Evolutionary conservation across 2,113 vertebrate genomes (phyloP).

Genomic region (Nothobranchius kuhntae): DNA sequence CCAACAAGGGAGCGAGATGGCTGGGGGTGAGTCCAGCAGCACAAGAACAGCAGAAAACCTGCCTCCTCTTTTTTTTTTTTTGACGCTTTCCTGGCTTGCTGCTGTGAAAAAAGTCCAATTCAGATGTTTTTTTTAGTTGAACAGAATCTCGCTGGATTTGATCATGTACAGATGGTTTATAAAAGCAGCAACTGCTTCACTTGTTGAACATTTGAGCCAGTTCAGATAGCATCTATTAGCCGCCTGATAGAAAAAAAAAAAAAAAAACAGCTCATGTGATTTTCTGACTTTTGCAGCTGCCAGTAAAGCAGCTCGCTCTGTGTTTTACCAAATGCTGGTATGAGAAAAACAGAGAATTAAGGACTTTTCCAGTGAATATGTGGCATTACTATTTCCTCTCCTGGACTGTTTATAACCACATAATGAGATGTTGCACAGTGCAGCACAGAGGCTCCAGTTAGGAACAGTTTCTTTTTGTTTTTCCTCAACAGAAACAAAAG

Average conservation of each 20-base stretch:
- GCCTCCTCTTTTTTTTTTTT: not conserved
- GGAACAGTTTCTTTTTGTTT: slow-evolving; percentile 28
- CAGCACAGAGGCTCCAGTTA: slow-evolving; percentile 44
- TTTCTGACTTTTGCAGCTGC: slow-evolving; percentile 65
- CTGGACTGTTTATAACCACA: slow-evolving; percentile 38
- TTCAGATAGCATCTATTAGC: slow-evolving; percentile 52
- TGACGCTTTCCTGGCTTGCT: slow-evolving; percentile 22
- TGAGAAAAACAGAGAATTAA: slow-evolving; percentile 54
- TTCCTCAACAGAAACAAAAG: slow-evolving; percentile 13
- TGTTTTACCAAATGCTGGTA: slow-evolving; percentile 48
- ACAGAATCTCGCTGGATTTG: slow-evolving; percentile 2
- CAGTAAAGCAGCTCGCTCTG: slow-evolving; percentile 31
- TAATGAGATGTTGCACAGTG: slow-evolving; percentile 50
- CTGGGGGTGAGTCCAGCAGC: slow-evolving; percentile 76
- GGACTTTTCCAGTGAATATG: slow-evolving; percentile 46
- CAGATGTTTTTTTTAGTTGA: not conserved
- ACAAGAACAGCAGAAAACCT: slow-evolving; percentile 13
- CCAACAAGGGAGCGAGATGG: slow-evolving; percentile 92
- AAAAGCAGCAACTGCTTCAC: slow-evolving; percentile 8
- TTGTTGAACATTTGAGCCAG: slow-evolving; percentile 52
- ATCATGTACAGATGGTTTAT: slow-evolving; percentile 3
- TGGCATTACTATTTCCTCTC: slow-evolving; percentile 36
- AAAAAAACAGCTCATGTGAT: slow-evolving; percentile 56
- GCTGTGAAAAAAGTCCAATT: slow-evolving; percentile 1
- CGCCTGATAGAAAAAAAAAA: slow-evolving; percentile 40